These are phyloP conservation scores for Antechinus flavipes DNA, from an alignment of 2,113 vertebrate genomes.

Conservation along the genomic window DNA sequence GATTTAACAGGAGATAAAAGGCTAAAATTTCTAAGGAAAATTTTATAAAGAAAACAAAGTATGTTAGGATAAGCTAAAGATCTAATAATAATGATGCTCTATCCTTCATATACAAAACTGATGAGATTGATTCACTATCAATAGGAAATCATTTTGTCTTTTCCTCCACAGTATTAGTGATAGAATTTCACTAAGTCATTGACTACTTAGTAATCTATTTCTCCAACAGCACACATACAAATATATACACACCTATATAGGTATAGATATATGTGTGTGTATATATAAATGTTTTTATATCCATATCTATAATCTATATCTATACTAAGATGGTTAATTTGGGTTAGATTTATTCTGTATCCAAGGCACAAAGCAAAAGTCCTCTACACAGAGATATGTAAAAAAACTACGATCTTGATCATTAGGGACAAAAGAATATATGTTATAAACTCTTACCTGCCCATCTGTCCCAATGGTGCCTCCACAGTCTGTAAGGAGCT, in stretches of 20 bases:
- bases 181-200: not conserved
- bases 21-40: slow-evolving; percentile 1
- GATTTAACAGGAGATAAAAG: not conserved
- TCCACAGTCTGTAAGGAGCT: slow-evolving; percentile 95
- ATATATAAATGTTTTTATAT: not conserved
- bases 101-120: not conserved
- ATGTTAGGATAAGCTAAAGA: not conserved
- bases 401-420: not conserved
- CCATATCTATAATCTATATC: not conserved
- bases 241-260: not conserved
- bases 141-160: not conserved
- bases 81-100: not conserved
- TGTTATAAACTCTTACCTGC: slow-evolving; percentile 84
- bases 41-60: not conserved
- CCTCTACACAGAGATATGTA: not conserved
- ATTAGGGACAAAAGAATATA: not conserved
- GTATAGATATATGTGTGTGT: not conserved
- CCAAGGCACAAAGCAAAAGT: not conserved
- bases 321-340: not conserved
- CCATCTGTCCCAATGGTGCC: slow-evolving; percentile 93
- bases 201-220: not conserved
- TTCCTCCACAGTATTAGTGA: not conserved
- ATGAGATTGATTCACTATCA: not conserved
- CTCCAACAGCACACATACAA: not conserved
- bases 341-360: not conserved